Conservation (phyloP, 92 coral and sea anemone species). For the Diadumene lineata region DNA sequence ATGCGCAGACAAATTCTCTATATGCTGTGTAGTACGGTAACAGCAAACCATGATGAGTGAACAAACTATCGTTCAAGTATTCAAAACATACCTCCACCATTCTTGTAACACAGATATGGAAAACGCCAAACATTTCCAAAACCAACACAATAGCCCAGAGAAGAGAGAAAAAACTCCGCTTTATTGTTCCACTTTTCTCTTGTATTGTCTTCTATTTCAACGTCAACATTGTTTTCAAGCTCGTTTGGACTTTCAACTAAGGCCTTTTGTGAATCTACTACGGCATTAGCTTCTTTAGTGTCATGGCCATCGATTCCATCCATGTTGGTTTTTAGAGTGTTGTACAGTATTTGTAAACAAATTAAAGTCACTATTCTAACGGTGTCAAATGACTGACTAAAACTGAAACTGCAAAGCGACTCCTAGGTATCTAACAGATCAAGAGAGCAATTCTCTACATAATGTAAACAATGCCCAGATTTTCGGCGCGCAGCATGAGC, state of each 20-base stretch:
- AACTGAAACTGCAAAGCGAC: too few species aligned
- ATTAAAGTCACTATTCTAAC: too few species aligned
- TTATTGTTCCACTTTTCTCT: slow-evolving; percentile 39
- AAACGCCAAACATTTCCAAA: slow-evolving; percentile 59
- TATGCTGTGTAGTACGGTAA: too few species aligned
- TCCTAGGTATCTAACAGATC: too few species aligned
- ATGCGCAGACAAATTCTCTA: too few species aligned
- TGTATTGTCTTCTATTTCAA: neutral
- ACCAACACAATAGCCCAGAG: slow-evolving; percentile 54
- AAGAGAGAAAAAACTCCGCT: slow-evolving; percentile 45
- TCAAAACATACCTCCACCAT: slow-evolving; percentile 45
- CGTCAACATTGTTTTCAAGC: neutral
- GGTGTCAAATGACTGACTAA: too few species aligned
- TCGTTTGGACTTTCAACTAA: slow-evolving; percentile 16
- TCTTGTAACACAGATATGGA: slow-evolving; percentile 49
- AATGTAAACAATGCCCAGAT: too few species aligned
- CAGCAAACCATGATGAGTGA: too few species aligned
- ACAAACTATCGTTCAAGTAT: too few species aligned
- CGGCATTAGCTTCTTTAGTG: neutral
- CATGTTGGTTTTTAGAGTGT: neutral
- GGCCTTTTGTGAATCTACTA: slow-evolving; percentile 22
- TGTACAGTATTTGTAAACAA: too few species aligned
- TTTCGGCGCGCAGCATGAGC: too few species aligned
- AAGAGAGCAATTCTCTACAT: too few species aligned
- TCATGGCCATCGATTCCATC: neutral